Percentiles rank a stretch among this genome's conserved stretches.
These are phyloP conservation scores for Loxodonta africana DNA, from an alignment of 2,113 vertebrate species.

Conservation along the genomic window DNA sequence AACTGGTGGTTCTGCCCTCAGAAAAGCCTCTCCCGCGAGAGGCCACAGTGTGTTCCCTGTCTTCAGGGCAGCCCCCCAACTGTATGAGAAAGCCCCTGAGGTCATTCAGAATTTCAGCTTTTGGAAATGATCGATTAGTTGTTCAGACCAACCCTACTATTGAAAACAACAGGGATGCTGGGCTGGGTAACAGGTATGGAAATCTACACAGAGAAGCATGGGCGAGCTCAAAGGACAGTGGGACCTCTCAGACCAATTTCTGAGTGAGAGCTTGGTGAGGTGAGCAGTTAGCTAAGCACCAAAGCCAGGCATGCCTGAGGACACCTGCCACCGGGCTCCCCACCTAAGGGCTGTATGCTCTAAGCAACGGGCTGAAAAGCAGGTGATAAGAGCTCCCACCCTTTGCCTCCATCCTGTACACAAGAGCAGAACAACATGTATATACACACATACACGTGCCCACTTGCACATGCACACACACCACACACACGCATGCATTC, in stretches of 20 bases:
- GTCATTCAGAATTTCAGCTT: background rate
- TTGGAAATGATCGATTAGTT: background rate
- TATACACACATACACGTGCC: background rate
- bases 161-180: accelerated
- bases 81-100: background rate
- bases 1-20: no score
- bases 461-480: background rate
- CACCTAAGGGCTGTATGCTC: no score
- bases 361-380: background rate
- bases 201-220: background rate
- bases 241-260: background rate
- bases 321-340: background rate
- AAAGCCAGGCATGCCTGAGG: background rate
- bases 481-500: no score
- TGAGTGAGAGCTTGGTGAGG: background rate
- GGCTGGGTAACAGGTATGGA: background rate
- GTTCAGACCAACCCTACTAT: accelerated
- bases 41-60: accelerated
- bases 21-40: background rate
- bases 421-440: background rate
- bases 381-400: no score
- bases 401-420: no score
- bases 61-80: background rate
- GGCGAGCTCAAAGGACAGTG: accelerated
- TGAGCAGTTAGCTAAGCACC: accelerated